These are phyloP conservation scores for Loripinus fragilis DNA, from an alignment of 2,888 invertebrate species.

Conservation along the genomic window DNA sequence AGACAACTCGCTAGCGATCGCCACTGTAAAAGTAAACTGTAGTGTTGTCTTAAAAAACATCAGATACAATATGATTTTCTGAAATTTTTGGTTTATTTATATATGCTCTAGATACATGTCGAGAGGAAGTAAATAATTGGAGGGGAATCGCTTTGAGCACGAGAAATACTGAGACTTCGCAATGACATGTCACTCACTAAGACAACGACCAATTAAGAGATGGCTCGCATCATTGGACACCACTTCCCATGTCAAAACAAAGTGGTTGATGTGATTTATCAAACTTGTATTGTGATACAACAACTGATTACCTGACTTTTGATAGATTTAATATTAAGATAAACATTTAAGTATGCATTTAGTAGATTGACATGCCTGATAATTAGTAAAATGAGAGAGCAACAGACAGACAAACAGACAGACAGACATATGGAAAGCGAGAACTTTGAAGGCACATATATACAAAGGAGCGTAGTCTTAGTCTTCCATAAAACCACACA, in stretches of 20 bases:
- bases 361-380: background rate
- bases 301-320: conserved; percentile 6
- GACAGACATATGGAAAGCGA: background rate
- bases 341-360: background rate
- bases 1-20: too few relatives aligned
- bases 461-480: too few relatives aligned
- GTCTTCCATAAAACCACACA: too few relatives aligned
- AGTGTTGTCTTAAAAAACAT: background rate
- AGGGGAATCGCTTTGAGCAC: background rate
- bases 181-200: conserved; percentile 7
- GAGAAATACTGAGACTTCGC: background rate
- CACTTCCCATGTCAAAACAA: conserved; percentile 11
- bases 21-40: too few relatives aligned
- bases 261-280: conserved; percentile 9
- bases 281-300: background rate
- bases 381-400: background rate
- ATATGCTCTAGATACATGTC: background rate
- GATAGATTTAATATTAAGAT: background rate
- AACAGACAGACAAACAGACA: background rate
- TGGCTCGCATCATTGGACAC: background rate
- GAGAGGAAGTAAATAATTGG: background rate
- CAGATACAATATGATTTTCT: background rate
- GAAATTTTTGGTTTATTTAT: background rate
- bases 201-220: background rate
- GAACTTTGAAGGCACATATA: too few relatives aligned